A percentile compares a stretch with the other conserved stretches of the same genome.
Conservation (phyloP, 2,888 invertebrate species). For the Periphyllus acericola region DNA sequence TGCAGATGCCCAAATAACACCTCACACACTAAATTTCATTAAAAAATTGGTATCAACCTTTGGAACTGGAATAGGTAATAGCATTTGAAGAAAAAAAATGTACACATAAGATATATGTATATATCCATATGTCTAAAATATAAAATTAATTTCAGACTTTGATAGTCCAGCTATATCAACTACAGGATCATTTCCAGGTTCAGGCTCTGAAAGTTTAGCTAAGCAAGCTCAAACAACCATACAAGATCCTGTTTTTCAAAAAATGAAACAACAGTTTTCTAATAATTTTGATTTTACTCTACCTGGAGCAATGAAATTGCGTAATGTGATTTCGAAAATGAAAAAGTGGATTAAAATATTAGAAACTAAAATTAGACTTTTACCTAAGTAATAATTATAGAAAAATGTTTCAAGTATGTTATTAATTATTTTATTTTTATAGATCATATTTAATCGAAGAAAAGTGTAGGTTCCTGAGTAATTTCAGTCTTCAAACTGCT, state of each 20-base stretch:
- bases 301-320: slow-evolving; percentile 89
- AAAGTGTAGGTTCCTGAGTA: slow-evolving; percentile 93
- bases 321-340: slow-evolving; percentile 91
- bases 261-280: slow-evolving; percentile 95
- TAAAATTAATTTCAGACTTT: slow-evolving; percentile 39
- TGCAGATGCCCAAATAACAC: slow-evolving; percentile 91
- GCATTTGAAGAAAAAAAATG: not conserved
- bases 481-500: slow-evolving; percentile 94
- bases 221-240: slow-evolving; percentile 90
- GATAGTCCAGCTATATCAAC: slow-evolving; percentile 57
- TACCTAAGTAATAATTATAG: slow-evolving; percentile 81
- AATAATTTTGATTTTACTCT: slow-evolving; percentile 95
- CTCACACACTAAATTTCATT: slow-evolving; percentile 93
- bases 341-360: slow-evolving; percentile 98
- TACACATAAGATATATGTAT: not conserved
- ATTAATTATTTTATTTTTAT: slow-evolving; percentile 65
- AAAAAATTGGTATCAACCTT: slow-evolving; percentile 95
- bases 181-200: slow-evolving; percentile 66
- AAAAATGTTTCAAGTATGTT: not conserved
- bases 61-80: slow-evolving; percentile 86
- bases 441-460: slow-evolving; percentile 96
- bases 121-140: not conserved
- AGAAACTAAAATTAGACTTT: slow-evolving; percentile 89
- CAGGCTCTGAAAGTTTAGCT: slow-evolving; percentile 91
- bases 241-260: slow-evolving; percentile 96